phyloP scores from a whole-genome alignment of 2,113 vertebrate genomes.

The Notiomystis cincta region DNA sequence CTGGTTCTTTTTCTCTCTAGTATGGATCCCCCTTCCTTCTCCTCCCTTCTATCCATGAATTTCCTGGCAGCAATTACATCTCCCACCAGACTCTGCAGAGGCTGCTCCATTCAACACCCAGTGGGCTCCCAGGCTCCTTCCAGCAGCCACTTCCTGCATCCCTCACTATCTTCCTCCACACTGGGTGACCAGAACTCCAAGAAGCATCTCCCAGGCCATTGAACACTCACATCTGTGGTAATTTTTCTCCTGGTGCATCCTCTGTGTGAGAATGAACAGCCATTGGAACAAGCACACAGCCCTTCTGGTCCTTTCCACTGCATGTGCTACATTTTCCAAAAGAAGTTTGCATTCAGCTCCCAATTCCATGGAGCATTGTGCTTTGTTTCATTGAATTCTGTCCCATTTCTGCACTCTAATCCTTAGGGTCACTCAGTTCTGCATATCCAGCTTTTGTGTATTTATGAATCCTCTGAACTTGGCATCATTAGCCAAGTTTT shows the following conservation, averaged over 20 bases:
- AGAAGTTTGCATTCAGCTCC: background rate
- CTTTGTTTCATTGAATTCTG: background rate
- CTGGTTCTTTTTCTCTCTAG: background rate
- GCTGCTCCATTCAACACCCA: background rate
- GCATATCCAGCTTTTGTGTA: slow-evolving; percentile 6
- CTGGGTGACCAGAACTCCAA: background rate
- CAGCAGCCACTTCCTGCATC: background rate
- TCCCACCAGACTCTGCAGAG: background rate
- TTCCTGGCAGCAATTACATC: background rate
- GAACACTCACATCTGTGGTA: background rate
- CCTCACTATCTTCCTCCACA: background rate
- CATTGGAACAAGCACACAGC: background rate
- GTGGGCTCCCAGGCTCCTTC: background rate
- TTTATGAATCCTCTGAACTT: slow-evolving; percentile 15
- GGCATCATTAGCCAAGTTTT: slow-evolving; percentile 23
- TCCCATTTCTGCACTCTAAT: background rate
- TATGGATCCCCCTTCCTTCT: background rate
- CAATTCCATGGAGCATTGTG: background rate
- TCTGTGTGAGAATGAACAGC: background rate
- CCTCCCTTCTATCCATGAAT: background rate
- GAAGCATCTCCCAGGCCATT: background rate
- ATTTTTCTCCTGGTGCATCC: background rate
- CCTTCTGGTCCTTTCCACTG: background rate
- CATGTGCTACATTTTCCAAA: background rate
- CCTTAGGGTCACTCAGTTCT: slow-evolving; percentile 20